Evolutionary conservation across 2,888 invertebrate species (phyloP), one percentile per base, ranked within the genome.

Genomic region (Germaria angustata): DNA sequence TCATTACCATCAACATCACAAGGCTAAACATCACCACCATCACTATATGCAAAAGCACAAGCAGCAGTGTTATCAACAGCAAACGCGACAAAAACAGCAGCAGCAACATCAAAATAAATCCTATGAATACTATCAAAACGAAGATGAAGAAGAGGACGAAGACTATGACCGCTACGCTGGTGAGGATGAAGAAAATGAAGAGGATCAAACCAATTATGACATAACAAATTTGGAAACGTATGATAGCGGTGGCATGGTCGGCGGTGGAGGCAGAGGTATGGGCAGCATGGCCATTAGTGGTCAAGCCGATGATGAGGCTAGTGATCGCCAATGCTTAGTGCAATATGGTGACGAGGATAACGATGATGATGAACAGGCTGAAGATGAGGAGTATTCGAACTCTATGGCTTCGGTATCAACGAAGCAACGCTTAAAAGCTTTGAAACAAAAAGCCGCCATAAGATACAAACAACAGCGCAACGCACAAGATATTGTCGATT

Each of bases 151-250:
- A 32, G 69, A 59, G 0, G 66, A 88, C 79, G 87, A 88, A 36
- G 73, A 89, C 66, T 87, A 88, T 32, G 87, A 88, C 3, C 88
- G 88, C 28, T 88, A 87, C 51, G 85, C 63, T 0, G 87, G 85
- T 41, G 88, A 87, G 41, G 84, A 79, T 11, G 84, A 84, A 8
- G 90, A 90, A 55, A 89, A 90, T 17, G 89, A 89, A 61, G 90
- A 89, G 80, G 90, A 90, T 86, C 89, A 90, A 85, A 90, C 90
- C 1, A 87, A 89, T 68, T 90, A 90, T 55, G 90, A 89, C 75
- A 90, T 90, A 80, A 88, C 90, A 32, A 90, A 90, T 79, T 88
- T 90, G 28, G 89, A 89, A 44, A 90, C 90, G 2, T 89, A 90
- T 46, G 88, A 89, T 49, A 90, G 90, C 59, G 88, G 88, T 1